Evolutionary conservation across 2,113 vertebrate genomes (phyloP), one percentile per base, ranked within the genome.

Genomic region (Pangasianodon gigas): DNA sequence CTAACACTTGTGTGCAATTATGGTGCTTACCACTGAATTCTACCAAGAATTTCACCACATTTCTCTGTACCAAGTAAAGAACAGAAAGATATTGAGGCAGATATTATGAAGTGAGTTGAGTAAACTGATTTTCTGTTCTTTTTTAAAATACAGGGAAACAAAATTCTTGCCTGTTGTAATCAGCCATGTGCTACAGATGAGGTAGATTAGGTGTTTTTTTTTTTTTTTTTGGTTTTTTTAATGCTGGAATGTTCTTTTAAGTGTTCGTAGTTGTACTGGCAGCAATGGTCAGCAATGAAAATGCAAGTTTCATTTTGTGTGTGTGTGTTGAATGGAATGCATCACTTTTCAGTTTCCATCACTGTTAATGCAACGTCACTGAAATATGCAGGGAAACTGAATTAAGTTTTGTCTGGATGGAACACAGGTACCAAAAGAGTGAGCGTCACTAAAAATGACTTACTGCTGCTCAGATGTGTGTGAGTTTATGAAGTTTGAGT

Each of bases 341-440:
- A 84, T 24, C 60, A 86, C 75, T 85, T 88, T 86, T 37, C 32
- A 44, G 46, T 26, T 54, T 69, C 16, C 48, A 21, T 88, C 87
- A 69, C 19, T 56, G 52, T 75, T 29, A 75, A 46, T 81, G 71
- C 51, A 58, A 19, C 51, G 62, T 81, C 60, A 77, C 29, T 77
- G 52, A 69, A 89, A 80, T 18, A 75, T 37, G 44, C 44, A n/a
- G 10, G 44, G 44, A 86, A 86, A 86, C 56, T 37, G 44, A 86
- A 74, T 54, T 41, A 86, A 18, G 6, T 32, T 51, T 69, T 26
- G 14, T 21, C 46, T 82, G 60, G 77, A 82, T 82, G 21, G 32
- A 81, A 69, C 19, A 54, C 44, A 54, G 11, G 60, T 67, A 74
- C 51, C 32, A 16, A 41, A 87, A 41, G 69, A 32, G 44, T 88